Percentiles rank a stretch among this genome's conserved stretches.
These are phyloP conservation scores for Atta cephalotes DNA, from an alignment of 1,140 invertebrate genomes.

Conservation along the genomic window DNA sequence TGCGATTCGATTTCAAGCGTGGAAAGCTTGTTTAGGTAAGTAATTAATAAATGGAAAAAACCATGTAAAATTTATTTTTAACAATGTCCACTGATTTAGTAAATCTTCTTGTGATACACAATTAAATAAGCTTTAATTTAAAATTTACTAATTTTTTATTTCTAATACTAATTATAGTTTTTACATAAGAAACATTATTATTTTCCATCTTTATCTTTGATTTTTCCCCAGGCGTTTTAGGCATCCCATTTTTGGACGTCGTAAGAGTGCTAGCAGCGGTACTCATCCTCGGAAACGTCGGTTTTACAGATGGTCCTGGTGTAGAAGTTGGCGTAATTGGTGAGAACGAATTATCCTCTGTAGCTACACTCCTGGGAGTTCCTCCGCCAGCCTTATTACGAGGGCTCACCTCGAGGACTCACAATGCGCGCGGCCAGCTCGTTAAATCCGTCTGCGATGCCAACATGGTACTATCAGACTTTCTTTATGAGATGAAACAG, in stretches of 20 bases:
- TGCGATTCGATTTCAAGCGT: conserved; percentile 92
- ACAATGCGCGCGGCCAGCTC: conserved; percentile 93
- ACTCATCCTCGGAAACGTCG: conserved; percentile 95
- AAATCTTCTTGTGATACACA: background rate
- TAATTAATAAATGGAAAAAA: conserved; percentile 18
- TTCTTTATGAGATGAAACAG: conserved; percentile 42
- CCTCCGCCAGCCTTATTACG: conserved; percentile 91
- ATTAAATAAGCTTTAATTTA: background rate
- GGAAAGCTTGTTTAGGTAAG: conserved; percentile 94
- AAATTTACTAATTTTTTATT: background rate
- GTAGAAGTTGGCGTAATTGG: conserved; percentile 92
- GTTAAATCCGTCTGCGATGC: conserved; percentile 94
- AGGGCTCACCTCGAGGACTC: conserved; percentile 94
- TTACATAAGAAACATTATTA: background rate
- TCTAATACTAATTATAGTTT: conserved; percentile 16
- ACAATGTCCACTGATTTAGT: background rate
- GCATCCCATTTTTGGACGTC: conserved; percentile 97
- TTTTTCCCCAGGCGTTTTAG: conserved; percentile 89
- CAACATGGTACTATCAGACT: conserved; percentile 88
- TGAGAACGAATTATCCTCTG: conserved; percentile 93
- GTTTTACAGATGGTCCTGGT: conserved; percentile 92
- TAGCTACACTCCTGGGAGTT: conserved; percentile 94
- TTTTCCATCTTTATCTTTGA: background rate
- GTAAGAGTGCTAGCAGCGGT: conserved; percentile 96
- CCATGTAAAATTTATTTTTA: background rate